These are phyloP conservation scores for Drosophila mercatorum DNA, from an alignment of 2,888 invertebrate genomes.

Conservation along the genomic window DNA sequence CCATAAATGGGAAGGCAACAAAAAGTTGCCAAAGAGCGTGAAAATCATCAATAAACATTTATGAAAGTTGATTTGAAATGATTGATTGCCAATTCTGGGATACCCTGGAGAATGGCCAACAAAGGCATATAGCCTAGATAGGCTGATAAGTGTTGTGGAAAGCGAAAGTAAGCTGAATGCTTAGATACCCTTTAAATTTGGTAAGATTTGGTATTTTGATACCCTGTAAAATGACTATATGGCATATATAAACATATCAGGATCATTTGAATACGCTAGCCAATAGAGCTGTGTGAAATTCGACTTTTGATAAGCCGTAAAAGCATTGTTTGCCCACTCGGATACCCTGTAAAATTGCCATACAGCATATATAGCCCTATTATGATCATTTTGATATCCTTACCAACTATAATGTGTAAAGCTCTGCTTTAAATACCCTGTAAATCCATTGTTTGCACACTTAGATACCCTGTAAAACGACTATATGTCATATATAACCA, in stretches of 20 bases:
- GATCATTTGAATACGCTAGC: no score
- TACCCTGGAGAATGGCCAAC: not conserved
- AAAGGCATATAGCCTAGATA: not conserved
- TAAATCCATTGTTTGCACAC: no score
- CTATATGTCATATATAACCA: not conserved
- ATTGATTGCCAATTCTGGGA: conserved; percentile 55
- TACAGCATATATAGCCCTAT: not conserved
- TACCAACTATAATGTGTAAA: no score
- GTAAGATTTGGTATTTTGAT: no score
- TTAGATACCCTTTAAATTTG: not conserved
- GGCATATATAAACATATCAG: accelerated
- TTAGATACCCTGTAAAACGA: conserved; percentile 1
- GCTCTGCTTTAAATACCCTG: no score
- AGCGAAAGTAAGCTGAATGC: conserved; percentile 53
- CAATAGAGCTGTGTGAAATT: no score
- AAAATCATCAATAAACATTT: conserved; percentile 68
- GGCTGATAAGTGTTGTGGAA: conserved; percentile 40
- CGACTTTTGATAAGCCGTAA: no score
- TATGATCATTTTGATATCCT: no score
- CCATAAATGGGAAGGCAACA: conserved; percentile 39
- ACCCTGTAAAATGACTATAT: not conserved
- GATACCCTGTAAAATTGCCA: not conserved
- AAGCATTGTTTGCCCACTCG: no score
- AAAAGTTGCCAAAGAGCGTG: conserved; percentile 26
- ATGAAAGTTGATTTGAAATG: conserved; percentile 60